These are phyloP conservation scores for Pomatorhinus ruficollis DNA, from an alignment of 2,113 vertebrate genomes.

Conservation along the genomic window DNA sequence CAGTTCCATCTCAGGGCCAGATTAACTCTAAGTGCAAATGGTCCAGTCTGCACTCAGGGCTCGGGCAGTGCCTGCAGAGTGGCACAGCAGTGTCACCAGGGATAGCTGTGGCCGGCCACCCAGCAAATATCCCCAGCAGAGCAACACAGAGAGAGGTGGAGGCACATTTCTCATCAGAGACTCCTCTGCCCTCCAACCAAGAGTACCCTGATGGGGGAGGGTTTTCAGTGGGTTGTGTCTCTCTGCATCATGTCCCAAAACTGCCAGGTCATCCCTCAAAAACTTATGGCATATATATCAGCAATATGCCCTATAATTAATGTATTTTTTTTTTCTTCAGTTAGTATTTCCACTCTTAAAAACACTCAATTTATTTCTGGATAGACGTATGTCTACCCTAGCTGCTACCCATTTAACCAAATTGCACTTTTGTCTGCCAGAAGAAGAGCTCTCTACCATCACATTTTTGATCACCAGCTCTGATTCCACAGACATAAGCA, in stretches of 20 bases:
- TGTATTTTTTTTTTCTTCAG: not conserved
- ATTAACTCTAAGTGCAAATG: conserved; percentile 1
- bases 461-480: not conserved
- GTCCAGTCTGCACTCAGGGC: not conserved
- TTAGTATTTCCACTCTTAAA: not conserved
- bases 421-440: not conserved
- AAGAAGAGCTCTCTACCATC: not conserved
- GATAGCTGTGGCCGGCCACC: not conserved
- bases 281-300: not conserved
- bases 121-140: not conserved
- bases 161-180: not conserved
- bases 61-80: not conserved
- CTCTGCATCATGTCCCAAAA: not conserved
- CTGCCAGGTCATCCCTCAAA: not conserved
- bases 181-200: not conserved
- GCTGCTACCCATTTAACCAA: not conserved
- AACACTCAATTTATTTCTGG: not conserved
- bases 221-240: not conserved
- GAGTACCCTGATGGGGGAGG: not conserved
- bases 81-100: not conserved
- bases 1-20: not conserved
- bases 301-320: not conserved
- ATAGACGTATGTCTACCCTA: not conserved
- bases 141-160: not conserved
- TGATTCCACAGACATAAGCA: conserved; percentile 2